These are phyloP conservation scores for Tetragnatha versicolor DNA, from an alignment of 1,140 invertebrate genomes.

Conservation along the genomic window DNA sequence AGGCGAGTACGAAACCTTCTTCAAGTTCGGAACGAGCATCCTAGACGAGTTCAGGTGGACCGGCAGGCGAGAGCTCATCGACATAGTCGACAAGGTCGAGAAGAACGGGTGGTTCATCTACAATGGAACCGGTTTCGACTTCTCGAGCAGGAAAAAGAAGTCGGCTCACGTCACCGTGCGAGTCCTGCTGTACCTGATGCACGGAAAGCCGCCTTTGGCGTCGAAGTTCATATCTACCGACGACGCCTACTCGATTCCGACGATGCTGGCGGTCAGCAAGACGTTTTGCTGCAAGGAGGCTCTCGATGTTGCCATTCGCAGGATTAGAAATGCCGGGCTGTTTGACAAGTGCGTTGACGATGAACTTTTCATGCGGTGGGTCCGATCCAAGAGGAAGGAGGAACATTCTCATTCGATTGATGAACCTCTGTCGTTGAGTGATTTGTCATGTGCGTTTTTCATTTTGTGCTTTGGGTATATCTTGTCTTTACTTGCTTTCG, in stretches of 20 bases:
- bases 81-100: neutral
- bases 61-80: neutral
- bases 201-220: neutral
- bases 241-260: neutral
- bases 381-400: neutral
- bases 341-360: neutral
- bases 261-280: neutral
- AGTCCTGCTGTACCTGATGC: neutral
- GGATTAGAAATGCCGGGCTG: neutral
- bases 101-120: neutral
- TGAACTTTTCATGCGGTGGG: neutral
- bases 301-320: neutral
- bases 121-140: neutral
- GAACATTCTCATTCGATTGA: neutral
- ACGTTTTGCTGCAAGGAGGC: neutral
- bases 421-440: neutral
- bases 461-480: neutral
- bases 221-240: constrained; percentile 1
- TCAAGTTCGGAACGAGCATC: neutral
- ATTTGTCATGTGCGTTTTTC: neutral
- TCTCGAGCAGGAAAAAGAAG: neutral
- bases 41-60: neutral
- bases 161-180: neutral
- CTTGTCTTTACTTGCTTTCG: neutral
- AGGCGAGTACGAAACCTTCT: neutral